These are phyloP conservation scores for Gastrophryne carolinensis DNA, from an alignment of 2,797 vertebrate species.

Conservation along the genomic window DNA sequence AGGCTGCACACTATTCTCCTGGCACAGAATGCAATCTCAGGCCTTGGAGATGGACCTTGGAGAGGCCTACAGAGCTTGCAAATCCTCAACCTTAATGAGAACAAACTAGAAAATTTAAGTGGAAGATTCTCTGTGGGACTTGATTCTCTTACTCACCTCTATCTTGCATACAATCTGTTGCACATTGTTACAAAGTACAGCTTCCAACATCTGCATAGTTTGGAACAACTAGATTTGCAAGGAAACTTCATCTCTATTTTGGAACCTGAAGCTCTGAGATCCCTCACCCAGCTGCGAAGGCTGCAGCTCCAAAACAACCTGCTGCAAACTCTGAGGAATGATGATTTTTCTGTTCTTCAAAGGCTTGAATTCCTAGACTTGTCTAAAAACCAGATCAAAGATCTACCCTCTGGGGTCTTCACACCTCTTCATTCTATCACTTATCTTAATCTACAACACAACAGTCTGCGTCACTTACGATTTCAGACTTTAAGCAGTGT, in stretches of 20 bases:
- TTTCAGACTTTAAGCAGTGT: constrained; percentile 77
- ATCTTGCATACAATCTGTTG: constrained; percentile 71
- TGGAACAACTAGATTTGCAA: constrained; percentile 73
- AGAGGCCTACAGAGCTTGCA: constrained; percentile 69
- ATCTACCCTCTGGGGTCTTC: constrained; percentile 63
- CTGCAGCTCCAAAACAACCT: constrained; percentile 71
- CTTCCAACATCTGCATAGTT: constrained; percentile 71
- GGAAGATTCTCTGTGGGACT: constrained; percentile 72
- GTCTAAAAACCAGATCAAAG: constrained; percentile 66
- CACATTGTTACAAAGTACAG: constrained; percentile 58
- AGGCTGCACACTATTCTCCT: constrained; percentile 71
- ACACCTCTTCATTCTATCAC: constrained; percentile 71
- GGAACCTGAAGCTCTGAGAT: constrained; percentile 66
- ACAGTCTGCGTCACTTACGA: constrained; percentile 64
- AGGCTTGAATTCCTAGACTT: constrained; percentile 76
- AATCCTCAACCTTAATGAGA: constrained; percentile 76
- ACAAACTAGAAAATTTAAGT: constrained; percentile 65
- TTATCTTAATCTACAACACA: constrained; percentile 69
- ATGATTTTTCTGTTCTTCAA: constrained; percentile 76
- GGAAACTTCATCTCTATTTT: constrained; percentile 69
- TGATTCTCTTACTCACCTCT: constrained; percentile 68
- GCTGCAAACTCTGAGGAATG: constrained; percentile 61
- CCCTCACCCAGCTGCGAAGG: constrained; percentile 70
- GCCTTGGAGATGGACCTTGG: constrained; percentile 66
- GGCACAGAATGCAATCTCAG: constrained; percentile 70